These are phyloP conservation scores for Nudaria mundana DNA, from an alignment of 2,888 invertebrate genomes.

Conservation along the genomic window DNA sequence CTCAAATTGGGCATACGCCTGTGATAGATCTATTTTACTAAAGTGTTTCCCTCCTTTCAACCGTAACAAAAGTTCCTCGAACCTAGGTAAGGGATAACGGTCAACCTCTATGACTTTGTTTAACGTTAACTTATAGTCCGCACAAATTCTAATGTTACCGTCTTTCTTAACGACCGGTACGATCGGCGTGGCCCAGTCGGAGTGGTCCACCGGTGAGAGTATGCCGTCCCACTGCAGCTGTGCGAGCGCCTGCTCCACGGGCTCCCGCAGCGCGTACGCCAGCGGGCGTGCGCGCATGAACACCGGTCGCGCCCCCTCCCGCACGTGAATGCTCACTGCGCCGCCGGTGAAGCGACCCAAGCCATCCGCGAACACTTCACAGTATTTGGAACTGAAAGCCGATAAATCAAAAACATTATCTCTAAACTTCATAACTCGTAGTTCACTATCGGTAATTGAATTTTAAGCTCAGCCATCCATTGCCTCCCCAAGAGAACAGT, in stretches of 20 bases:
- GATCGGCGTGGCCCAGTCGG: slow-evolving; percentile 11
- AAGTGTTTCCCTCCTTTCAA: too few relatives aligned
- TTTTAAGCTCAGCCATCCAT: neutral
- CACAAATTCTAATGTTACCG: slow-evolving; percentile 11
- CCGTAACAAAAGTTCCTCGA: too few relatives aligned
- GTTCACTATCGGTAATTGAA: neutral
- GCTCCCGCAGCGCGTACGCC: neutral
- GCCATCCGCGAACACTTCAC: too few relatives aligned
- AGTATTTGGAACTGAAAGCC: too few relatives aligned
- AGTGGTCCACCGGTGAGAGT: slow-evolving; percentile 9
- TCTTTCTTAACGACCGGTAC: slow-evolving; percentile 10
- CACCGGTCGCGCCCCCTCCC: too few relatives aligned
- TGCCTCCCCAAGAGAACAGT: neutral
- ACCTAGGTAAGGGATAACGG: slow-evolving; percentile 21
- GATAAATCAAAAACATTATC: too few relatives aligned
- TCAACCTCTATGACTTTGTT: slow-evolving; percentile 21
- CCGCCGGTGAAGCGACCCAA: neutral
- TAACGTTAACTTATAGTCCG: slow-evolving; percentile 12
- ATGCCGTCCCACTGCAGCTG: neutral
- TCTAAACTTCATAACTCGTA: too few relatives aligned
- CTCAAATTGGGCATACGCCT: slow-evolving; percentile 19
- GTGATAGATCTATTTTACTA: too few relatives aligned
- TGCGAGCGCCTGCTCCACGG: slow-evolving; percentile 5
- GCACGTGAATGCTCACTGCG: too few relatives aligned
- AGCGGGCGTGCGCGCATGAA: too few relatives aligned